Evolutionary conservation across 2,888 invertebrate genomes (phyloP), one percentile per base, ranked within the genome.

Genomic region (Caradrina kadenii): DNA sequence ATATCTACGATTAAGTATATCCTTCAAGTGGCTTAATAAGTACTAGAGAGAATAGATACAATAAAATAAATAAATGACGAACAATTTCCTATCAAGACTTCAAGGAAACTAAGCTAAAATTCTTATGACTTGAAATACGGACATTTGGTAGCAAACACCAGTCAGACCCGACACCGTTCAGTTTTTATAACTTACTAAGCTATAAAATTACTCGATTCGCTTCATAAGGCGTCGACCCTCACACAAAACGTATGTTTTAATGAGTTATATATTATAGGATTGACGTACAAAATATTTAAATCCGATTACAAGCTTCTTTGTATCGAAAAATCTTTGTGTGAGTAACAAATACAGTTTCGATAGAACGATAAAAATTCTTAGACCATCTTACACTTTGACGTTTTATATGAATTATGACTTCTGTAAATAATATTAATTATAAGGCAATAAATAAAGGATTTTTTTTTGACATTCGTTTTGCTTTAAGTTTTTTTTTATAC

Each of bases 121-220:
- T 56, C 45, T 42, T 61, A 52, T 63, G 63, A 21, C 26, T 39
- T 66, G 45, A 70, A 74, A 60, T 53, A 56, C 56, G 62, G 61
- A 74, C 71, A 61, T 76, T 81, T 84, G 74, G 82, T 81, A 82
- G 82, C 81, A 74, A 54, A 67, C 69, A 69, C 67, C 68, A 78
- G 74, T 80, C 76, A 67, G 61, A 55, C 58, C 65, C 72, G 60
- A 71, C 75, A 72, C 83, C 75, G 84, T 86, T 86, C 84, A 85
- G 86, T 89, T 91, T 89, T 92, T 92, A 89, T 90, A 86, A 86
- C 81, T 83, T 69, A n/a, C n/a, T n/a, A n/a, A n/a, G 80, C 84
- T 83, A 89, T 92, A 89, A 90, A 91, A 88, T 87, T 82, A 86
- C 87, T 85, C 79, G 86, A 87, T 85, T 86, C 82, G 85, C 76